Percentiles rank a stretch among this genome's conserved stretches.
phyloP scores from a whole-genome alignment of 2,113 vertebrate genomes.

The Dinomys branickii region DNA sequence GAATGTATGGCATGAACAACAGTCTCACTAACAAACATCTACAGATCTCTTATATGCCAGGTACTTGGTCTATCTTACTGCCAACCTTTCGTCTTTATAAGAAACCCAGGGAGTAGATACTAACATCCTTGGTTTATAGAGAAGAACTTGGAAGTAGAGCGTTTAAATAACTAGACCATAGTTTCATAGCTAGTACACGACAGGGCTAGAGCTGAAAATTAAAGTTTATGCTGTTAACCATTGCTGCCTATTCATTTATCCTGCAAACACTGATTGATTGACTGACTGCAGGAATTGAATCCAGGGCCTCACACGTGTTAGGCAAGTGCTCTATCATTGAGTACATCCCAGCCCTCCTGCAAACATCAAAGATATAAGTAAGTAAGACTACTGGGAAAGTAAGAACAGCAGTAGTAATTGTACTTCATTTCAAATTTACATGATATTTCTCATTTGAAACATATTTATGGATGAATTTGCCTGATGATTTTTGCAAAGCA shows the following conservation, averaged over 20 bases:
- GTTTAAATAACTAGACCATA: not conserved
- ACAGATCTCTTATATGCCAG: not conserved
- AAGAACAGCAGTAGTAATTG: not conserved
- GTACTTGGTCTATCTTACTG: not conserved
- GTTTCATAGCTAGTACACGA: not conserved
- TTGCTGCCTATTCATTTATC: not conserved
- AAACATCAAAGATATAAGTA: not conserved
- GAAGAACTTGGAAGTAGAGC: not conserved
- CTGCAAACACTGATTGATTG: not conserved
- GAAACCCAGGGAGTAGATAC: not conserved
- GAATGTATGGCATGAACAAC: not conserved
- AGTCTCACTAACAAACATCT: not conserved
- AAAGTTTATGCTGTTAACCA: not conserved
- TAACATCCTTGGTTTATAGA: not conserved
- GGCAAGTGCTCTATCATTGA: not conserved
- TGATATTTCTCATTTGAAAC: not conserved
- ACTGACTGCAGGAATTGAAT: not conserved
- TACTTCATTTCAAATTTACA: not conserved
- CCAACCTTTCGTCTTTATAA: not conserved
- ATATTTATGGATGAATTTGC: not conserved
- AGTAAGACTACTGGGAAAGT: not conserved
- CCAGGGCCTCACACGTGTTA: not conserved
- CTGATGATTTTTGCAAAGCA: not conserved
- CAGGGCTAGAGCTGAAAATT: not conserved
- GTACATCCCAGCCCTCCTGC: not conserved